A percentile compares a stretch with the other conserved stretches of the same genome.
phyloP scores from a whole-genome alignment of 2,113 vertebrate species.

The Eurystomus gularis region DNA sequence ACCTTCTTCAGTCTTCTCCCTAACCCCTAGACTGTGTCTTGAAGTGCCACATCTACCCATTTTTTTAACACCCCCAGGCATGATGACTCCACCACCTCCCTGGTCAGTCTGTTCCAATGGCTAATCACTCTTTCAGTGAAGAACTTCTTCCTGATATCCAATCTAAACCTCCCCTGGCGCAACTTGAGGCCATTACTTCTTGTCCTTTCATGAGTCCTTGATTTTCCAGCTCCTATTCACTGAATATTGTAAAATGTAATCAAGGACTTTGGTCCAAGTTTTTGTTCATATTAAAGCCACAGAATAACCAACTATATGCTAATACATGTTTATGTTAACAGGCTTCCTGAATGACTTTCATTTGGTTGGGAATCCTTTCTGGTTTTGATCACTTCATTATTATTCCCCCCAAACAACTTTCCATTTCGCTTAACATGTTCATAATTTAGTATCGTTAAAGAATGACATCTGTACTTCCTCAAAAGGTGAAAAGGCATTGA shows the following conservation, averaged over 20 bases:
- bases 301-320: neutral
- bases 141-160: too few relatives aligned
- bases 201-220: too few relatives aligned
- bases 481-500: neutral
- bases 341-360: neutral
- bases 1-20: too few relatives aligned
- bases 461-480: neutral
- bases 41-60: too few relatives aligned
- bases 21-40: too few relatives aligned
- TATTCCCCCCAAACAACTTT: neutral
- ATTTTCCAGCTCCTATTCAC: neutral
- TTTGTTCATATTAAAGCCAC: neutral
- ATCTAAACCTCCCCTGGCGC: too few relatives aligned
- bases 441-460: neutral
- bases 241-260: neutral
- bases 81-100: too few relatives aligned
- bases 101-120: too few relatives aligned
- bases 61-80: too few relatives aligned
- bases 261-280: neutral
- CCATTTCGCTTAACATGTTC: neutral
- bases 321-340: neutral
- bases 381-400: neutral
- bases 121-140: too few relatives aligned
- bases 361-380: neutral
- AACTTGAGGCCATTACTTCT: too few relatives aligned